A percentile compares a stretch with the other conserved stretches of the same genome.
Conservation (phyloP, 2,113 vertebrate species). For the Tauraco erythrolophus region DNA sequence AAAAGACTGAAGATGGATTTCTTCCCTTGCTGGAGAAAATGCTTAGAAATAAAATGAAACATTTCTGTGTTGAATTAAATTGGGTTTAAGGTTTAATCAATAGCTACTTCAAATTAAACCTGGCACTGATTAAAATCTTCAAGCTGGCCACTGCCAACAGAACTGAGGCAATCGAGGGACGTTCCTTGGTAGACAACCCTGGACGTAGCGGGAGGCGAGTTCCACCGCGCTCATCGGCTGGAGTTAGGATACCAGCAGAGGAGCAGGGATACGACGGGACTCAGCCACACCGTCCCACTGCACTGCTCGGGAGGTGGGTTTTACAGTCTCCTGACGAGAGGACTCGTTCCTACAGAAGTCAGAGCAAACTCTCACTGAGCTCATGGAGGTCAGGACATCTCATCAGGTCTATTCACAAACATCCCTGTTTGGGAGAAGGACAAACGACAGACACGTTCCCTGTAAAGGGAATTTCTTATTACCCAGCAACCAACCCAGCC, state of each 20-base stretch:
- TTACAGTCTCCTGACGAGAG: not conserved
- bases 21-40: not conserved
- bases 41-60: not conserved
- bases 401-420: not conserved
- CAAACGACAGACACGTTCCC: too few species aligned
- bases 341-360: rapidly evolving
- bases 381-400: not conserved
- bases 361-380: not conserved
- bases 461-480: not conserved
- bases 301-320: rapidly evolving
- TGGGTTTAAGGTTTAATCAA: not conserved
- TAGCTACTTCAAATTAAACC: not conserved
- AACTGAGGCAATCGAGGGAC: not conserved
- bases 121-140: not conserved
- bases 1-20: not conserved
- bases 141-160: not conserved
- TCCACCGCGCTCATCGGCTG: rapidly evolving
- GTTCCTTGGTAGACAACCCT: rapidly evolving
- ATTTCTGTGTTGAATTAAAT: not conserved
- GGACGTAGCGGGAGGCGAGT: rapidly evolving
- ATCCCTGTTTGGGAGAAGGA: not conserved
- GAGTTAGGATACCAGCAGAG: rapidly evolving
- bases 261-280: not conserved
- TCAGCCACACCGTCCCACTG: rapidly evolving
- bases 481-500: not conserved